Evolutionary conservation across 2,888 invertebrate species (phyloP).

Genomic region (Poecilobothrus nobilitatus): DNA sequence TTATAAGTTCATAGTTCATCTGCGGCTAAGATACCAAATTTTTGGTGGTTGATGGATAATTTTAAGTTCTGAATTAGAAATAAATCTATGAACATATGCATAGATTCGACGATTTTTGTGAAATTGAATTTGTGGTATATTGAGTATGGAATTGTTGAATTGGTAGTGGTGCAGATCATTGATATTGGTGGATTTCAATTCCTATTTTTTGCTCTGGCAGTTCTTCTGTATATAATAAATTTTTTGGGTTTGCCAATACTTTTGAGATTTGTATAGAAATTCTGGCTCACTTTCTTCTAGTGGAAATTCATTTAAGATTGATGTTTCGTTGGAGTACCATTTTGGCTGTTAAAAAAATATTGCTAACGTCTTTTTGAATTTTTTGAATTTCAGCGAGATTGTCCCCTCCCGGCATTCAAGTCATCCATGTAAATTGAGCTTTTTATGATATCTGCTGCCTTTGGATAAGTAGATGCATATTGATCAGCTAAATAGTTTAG

Average conservation of each 20-base stretch:
- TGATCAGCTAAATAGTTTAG: background rate
- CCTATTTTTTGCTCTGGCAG: too few relatives aligned
- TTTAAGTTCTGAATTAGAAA: conserved; percentile 20
- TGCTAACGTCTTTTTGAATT: conserved; percentile 20
- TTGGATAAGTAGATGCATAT: conserved; percentile 5
- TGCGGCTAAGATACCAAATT: conserved; percentile 8
- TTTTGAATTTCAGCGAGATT: conserved; percentile 17
- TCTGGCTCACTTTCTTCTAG: background rate
- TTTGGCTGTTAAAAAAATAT: conserved; percentile 19
- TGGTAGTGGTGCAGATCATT: too few relatives aligned
- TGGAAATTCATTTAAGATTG: too few relatives aligned
- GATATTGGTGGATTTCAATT: too few relatives aligned
- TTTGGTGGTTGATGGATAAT: background rate
- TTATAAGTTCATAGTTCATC: conserved; percentile 15
- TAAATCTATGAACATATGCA: conserved; percentile 20
- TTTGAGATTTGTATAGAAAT: too few relatives aligned
- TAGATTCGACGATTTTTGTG: conserved; percentile 19
- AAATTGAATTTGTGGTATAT: too few relatives aligned
- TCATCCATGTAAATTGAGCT: conserved; percentile 25
- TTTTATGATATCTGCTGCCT: conserved; percentile 20
- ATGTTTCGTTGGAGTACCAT: background rate
- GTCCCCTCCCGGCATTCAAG: conserved; percentile 20
- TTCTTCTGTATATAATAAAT: too few relatives aligned
- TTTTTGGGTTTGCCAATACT: too few relatives aligned
- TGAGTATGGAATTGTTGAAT: too few relatives aligned